Evolutionary conservation across 2,797 vertebrate genomes (phyloP), one percentile per base, ranked within the genome.

Genomic region (Carapus acus): DNA sequence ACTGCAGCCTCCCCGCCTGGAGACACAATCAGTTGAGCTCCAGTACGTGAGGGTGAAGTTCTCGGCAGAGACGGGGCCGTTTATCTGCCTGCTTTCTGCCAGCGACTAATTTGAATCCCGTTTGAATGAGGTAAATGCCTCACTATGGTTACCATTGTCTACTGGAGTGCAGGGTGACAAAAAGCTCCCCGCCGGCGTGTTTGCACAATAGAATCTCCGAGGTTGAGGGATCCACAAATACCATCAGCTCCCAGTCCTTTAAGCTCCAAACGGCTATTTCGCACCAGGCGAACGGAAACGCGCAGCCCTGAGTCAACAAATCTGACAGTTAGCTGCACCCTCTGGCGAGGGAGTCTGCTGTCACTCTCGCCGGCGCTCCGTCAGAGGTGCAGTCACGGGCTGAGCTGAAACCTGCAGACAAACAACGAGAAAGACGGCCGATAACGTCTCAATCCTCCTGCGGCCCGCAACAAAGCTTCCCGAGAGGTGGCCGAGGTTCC

Each of bases 141-240:
- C 59, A 21, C 73, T 73, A 53, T 78, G 71, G 79, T 73, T 72
- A 79, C 80, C 62, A 73, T 69, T 71, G 71, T 79, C 54, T 62
- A 16, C 49, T 20, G 42, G 6, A 22, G 47, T 42, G 43, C 43
- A 52, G 39, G 67, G 68, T 55, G 54, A 73, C 66, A 51, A 71
- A 51, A 27, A 49, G 27, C 31, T 60, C 51, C 49, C 52, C 15
- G 39, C 44, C 17, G 54, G 63, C 52, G 17, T 51, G 54, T 71
- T 65, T 76, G 49, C 46, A 65, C 60, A 64, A 56, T 59, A 27
- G 33, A 12, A 53, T 49, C 63, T 58, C 2, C 6, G 21, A 63
- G 49, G 44, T 43, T 17, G 37, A 21, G 40, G 40, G 40, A 22
- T 21, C 19, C 20, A 18, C 24, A 34, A 20, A 57, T 19, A 18